These are phyloP conservation scores for Ceratina japonica DNA, from an alignment of 1,140 invertebrate species.

Conservation along the genomic window DNA sequence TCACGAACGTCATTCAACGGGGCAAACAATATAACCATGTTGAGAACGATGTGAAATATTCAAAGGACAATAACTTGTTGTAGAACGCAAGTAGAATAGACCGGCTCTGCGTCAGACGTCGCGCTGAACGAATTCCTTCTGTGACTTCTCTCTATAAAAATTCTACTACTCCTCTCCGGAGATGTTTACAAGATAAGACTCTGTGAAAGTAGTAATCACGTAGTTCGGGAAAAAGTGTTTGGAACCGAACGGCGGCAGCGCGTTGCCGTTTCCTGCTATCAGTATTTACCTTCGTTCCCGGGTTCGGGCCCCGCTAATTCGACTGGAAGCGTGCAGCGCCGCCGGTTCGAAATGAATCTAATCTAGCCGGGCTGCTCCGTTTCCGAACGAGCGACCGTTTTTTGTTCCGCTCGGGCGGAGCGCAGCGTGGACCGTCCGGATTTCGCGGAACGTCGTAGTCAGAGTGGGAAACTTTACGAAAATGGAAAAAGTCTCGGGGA, in stretches of 20 bases:
- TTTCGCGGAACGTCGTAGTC: conserved; percentile 38
- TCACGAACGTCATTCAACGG: neutral
- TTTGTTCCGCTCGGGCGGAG: conserved; percentile 23
- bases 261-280: conserved; percentile 4
- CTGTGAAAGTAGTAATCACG: neutral
- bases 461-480: conserved; percentile 51
- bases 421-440: conserved; percentile 35
- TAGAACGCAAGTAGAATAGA: neutral
- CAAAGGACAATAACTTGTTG: neutral
- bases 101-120: neutral
- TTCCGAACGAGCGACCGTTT: conserved; percentile 24
- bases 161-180: no score
- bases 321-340: conserved; percentile 1
- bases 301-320: conserved; percentile 31
- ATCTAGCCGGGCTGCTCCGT: neutral
- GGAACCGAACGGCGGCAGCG: neutral
- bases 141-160: neutral
- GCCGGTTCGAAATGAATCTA: conserved; percentile 37
- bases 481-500: conserved; percentile 53
- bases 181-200: no score
- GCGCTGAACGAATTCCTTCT: neutral
- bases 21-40: neutral
- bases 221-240: conserved; percentile 5
- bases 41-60: neutral
- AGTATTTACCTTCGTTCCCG: conserved; percentile 15